phyloP scores from a whole-genome alignment of 2,888 invertebrate species.

The Plagodis pulveraria region DNA sequence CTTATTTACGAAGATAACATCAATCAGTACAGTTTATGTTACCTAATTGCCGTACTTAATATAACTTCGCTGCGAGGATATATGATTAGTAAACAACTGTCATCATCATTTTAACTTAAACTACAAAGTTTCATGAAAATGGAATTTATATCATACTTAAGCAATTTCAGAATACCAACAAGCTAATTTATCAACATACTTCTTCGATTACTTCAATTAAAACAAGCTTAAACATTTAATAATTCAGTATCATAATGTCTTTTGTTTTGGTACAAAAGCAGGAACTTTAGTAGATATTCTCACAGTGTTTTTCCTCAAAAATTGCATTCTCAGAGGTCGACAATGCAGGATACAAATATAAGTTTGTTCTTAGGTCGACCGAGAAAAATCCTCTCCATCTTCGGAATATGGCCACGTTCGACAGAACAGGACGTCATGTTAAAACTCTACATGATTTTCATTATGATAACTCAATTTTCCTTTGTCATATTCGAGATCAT shows the following conservation, averaged over 20 bases:
- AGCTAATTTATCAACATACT: not conserved
- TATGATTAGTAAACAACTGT: constrained; percentile 27
- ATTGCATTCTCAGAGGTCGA: not conserved
- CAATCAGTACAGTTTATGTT: too few species aligned
- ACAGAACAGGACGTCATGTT: constrained; percentile 45
- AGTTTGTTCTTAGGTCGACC: constrained; percentile 56
- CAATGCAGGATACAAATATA: too few species aligned
- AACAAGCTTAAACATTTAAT: not conserved
- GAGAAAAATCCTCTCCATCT: constrained; percentile 52
- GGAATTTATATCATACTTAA: too few species aligned
- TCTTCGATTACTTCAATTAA: constrained; percentile 7
- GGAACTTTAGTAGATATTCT: too few species aligned
- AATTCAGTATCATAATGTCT: too few species aligned
- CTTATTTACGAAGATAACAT: too few species aligned
- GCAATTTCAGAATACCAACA: not conserved
- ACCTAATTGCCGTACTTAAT: too few species aligned
- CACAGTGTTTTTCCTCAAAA: too few species aligned
- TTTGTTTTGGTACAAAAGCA: not conserved
- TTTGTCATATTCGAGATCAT: constrained; percentile 68
- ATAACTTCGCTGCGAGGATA: too few species aligned
- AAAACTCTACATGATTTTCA: constrained; percentile 50
- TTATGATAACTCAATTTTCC: constrained; percentile 61
- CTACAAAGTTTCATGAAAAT: not conserved
- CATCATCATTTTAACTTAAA: not conserved
- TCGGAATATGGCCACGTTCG: constrained; percentile 64